phyloP scores from a whole-genome alignment of 2,797 vertebrate genomes.

The Clamator glandarius region DNA sequence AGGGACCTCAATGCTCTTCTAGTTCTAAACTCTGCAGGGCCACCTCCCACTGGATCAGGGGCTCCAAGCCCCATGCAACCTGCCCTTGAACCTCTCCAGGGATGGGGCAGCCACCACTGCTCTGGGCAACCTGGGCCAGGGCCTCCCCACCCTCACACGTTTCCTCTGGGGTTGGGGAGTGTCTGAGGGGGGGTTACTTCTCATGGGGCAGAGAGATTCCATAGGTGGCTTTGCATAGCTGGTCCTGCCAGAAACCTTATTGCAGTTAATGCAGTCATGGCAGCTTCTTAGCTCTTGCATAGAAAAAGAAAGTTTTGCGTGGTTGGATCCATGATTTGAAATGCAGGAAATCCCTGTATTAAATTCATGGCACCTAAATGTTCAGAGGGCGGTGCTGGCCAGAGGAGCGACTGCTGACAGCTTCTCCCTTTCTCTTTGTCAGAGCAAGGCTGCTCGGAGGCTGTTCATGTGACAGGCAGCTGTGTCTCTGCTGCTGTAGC shows the following conservation, averaged over 20 bases:
- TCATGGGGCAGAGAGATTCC: neutral
- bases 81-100: too few relatives aligned
- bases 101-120: too few relatives aligned
- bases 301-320: neutral
- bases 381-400: neutral
- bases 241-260: neutral
- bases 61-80: too few relatives aligned
- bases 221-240: neutral
- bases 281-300: neutral
- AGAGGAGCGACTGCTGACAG: neutral
- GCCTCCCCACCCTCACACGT: too few relatives aligned
- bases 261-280: rapidly evolving
- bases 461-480: rapidly evolving
- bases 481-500: rapidly evolving
- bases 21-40: too few relatives aligned
- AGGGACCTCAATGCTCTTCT: too few relatives aligned
- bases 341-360: neutral
- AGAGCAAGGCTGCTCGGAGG: neutral
- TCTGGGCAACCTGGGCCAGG: too few relatives aligned
- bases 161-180: neutral
- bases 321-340: neutral
- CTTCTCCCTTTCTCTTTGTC: neutral
- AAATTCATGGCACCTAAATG: rapidly evolving
- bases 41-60: too few relatives aligned
- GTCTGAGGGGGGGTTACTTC: neutral